These are phyloP conservation scores for Electrophaes corylata DNA, from an alignment of 2,888 invertebrate genomes.

Conservation along the genomic window DNA sequence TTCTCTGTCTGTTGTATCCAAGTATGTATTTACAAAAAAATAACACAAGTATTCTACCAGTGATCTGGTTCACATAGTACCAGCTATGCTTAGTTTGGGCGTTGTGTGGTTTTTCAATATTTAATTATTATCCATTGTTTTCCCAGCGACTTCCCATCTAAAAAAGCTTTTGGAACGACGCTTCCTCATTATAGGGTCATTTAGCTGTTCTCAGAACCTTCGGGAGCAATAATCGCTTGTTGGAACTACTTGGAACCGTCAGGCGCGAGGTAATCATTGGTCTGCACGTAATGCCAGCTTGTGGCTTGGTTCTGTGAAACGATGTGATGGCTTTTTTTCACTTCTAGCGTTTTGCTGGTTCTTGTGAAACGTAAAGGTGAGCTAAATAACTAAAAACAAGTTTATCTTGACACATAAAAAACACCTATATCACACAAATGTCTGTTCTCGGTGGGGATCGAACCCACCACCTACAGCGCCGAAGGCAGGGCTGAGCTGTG, in stretches of 20 bases:
- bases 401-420: background rate
- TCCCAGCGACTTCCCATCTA: background rate
- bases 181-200: constrained; percentile 23
- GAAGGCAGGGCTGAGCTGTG: too few relatives aligned
- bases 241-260: constrained; percentile 21
- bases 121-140: background rate
- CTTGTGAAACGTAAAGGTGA: background rate
- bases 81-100: too few relatives aligned
- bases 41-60: too few relatives aligned
- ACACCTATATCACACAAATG: too few relatives aligned
- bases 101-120: background rate
- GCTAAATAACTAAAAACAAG: background rate
- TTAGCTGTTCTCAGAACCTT: constrained; percentile 21
- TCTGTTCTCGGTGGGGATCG: too few relatives aligned
- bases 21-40: too few relatives aligned
- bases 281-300: constrained; percentile 19
- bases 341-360: constrained; percentile 1
- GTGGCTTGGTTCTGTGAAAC: constrained; percentile 7
- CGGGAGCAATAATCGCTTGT: constrained; percentile 17
- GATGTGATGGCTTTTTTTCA: constrained; percentile 1
- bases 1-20: too few relatives aligned
- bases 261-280: constrained; percentile 15
- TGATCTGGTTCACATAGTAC: too few relatives aligned
- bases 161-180: constrained; percentile 1
- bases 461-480: too few relatives aligned